Evolutionary conservation across 2,888 invertebrate species (phyloP), one percentile per base, ranked within the genome.

Genomic region (Tillus elongatus): DNA sequence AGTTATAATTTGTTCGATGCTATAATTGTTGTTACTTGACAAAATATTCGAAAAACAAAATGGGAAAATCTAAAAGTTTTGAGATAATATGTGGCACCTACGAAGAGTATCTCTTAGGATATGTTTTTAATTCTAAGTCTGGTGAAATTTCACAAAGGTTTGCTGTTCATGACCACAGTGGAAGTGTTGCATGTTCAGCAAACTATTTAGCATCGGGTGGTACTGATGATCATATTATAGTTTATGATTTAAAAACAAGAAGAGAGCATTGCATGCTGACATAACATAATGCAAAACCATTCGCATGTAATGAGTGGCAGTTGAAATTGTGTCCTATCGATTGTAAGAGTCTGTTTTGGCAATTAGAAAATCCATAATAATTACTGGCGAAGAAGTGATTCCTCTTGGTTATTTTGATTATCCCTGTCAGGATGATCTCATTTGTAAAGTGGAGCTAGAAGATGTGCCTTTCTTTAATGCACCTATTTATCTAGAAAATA

Each of bases 381-480:
- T n/a, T n/a, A n/a, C n/a, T n/a, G n/a, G n/a, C n/a, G 86, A 86
- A 46, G 63, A 73, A 41, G 86, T 90, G 0, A 79, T 82, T 26
- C 85, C 86, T 14, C 69, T 97, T 13, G 96, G 96, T 1, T 75
- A 75, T 44, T 91, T 81, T 60, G 78, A 79, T 36, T 95, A 96
- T 70, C 71, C 86, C 0, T 92, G 91, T 49, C 89, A 97, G 68
- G 91, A 95, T 54, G 93, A 96, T 58, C 68, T 98, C 39, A 86
- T 98, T 2, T 86, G 89, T 54, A 93, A 93, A 72, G 88, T 85
- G 4, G 85, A 85, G 49, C 81, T 92, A 29, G 84, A 90, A 58
- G 91, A 96, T 63, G 90, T 98, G 6, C 98, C 98, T 0, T 97
- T 91, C 59, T 98, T 98, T 65, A 98, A 98, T 66, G 98, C 98